Base-by-base conservation (phyloP, 2,888 invertebrate species). In the Drosophila mulleri region DNA sequence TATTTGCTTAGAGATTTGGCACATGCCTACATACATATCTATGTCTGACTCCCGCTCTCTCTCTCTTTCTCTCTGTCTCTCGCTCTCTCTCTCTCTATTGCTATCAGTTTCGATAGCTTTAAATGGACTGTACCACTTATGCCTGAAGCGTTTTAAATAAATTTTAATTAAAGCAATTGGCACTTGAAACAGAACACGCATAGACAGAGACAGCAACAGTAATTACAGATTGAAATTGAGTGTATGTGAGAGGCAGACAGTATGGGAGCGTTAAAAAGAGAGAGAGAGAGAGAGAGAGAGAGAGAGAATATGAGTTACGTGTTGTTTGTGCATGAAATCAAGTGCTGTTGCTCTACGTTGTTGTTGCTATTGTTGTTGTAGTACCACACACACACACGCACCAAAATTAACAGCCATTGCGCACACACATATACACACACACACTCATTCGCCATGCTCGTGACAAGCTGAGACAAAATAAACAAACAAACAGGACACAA, bases 161-260 rank as follows among this genome's bases (percentile, higher is more conserved):
- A 82, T 89, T 77, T 85, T 89, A 85, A 85, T 85, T 85, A 85
- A 85, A 85, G 71, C 86, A 89, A 89, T 76, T 85, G 88, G 73
- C 75, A 78, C 84, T 89, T 70, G 84, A 83, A 75, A 83, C 71
- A 78, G 78, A 88, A 84, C 88, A 84, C 85, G 85, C 88, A 73
- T 77, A 61, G 66, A 79, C 53, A 75, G 57, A 42, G 68, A 64
- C 60, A 56, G 45, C 59, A 67, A 67, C 39, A 56, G 80, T 80
- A 78, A 76, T 78, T 78, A 78, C 53, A 47, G 53, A 54, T 50
- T 12, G 26, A 39, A 23, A 57, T 26, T 69, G n/a, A 26, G 23
- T 18, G 58, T 37, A 50, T 18, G 44, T 23, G 23, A 35, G 68
- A 18, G 45, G 47, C 23, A 47, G 23, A 8, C 50, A 20, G 56